Evolutionary conservation across 1,140 invertebrate genomes (phyloP).

Genomic region (Drosophila repletoides): DNA sequence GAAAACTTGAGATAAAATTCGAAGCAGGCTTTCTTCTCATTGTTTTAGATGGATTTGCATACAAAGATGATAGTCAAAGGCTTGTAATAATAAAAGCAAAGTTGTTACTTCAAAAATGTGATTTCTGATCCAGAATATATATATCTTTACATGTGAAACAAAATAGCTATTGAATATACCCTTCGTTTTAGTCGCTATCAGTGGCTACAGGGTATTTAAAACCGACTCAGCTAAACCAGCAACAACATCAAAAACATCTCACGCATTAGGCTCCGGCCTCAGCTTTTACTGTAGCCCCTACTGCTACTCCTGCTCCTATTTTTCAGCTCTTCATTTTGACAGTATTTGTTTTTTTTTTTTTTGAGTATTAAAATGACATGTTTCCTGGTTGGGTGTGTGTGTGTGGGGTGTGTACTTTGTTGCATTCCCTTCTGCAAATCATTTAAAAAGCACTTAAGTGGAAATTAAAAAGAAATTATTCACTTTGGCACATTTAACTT

Average conservation of each 20-base stretch:
- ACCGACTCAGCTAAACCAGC: not conserved
- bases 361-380: conserved; percentile 22
- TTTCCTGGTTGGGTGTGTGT: not conserved
- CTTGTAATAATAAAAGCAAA: too few relatives aligned
- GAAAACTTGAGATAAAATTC: too few relatives aligned
- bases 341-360: conserved; percentile 8
- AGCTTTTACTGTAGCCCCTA: not conserved
- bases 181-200: too few relatives aligned
- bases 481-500: conserved; percentile 38
- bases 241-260: conserved; percentile 5
- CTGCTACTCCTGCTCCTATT: not conserved
- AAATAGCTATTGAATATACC: too few relatives aligned
- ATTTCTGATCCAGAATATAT: too few relatives aligned
- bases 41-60: too few relatives aligned
- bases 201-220: too few relatives aligned
- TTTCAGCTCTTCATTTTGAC: not conserved
- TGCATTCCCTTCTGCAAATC: conserved; percentile 19
- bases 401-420: not conserved
- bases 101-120: too few relatives aligned
- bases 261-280: not conserved
- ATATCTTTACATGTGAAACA: too few relatives aligned
- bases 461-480: conserved; percentile 53
- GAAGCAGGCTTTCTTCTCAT: too few relatives aligned
- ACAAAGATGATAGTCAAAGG: too few relatives aligned
- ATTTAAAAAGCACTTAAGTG: conserved; percentile 48